Percentiles rank a stretch among this genome's conserved stretches.
Conservation (phyloP, 2,113 vertebrate species). For the Dicerorhinus sumatrensis region DNA sequence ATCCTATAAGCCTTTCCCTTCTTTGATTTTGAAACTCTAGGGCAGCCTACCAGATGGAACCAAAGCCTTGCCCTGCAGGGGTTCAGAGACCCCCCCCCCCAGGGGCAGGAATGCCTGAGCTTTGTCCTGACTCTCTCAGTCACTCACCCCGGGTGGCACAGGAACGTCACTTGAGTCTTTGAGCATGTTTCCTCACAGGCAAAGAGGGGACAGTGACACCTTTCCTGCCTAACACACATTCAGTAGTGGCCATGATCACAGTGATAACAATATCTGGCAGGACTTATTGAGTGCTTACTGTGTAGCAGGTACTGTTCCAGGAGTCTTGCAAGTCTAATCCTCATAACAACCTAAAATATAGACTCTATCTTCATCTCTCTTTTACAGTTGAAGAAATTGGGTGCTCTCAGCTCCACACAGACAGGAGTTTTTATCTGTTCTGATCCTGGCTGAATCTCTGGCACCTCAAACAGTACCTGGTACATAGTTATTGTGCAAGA, state of each 20-base stretch:
- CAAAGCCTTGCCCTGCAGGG: not conserved
- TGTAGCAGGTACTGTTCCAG: not conserved
- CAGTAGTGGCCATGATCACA: accelerated
- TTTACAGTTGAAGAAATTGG: not conserved
- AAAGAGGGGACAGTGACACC: not conserved
- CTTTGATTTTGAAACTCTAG: not conserved
- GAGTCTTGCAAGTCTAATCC: not conserved
- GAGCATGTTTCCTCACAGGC: not conserved
- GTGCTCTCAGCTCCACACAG: not conserved
- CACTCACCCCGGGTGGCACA: not conserved
- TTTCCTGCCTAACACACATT: not conserved
- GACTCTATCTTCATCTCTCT: not conserved
- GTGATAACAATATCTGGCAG: not conserved
- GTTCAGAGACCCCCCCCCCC: not conserved
- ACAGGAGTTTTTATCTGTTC: not conserved
- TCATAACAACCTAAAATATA: not conserved
- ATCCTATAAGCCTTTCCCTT: not conserved
- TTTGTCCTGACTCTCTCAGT: not conserved
- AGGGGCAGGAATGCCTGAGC: not conserved
- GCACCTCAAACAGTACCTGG: not conserved
- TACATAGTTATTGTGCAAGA: not conserved
- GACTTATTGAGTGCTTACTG: not conserved
- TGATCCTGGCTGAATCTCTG: not conserved
- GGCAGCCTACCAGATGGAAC: not conserved
- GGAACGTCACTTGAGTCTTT: not conserved